Conservation (phyloP, 2,797 vertebrate species). For the Hippopotamyrus pictus region DNA sequence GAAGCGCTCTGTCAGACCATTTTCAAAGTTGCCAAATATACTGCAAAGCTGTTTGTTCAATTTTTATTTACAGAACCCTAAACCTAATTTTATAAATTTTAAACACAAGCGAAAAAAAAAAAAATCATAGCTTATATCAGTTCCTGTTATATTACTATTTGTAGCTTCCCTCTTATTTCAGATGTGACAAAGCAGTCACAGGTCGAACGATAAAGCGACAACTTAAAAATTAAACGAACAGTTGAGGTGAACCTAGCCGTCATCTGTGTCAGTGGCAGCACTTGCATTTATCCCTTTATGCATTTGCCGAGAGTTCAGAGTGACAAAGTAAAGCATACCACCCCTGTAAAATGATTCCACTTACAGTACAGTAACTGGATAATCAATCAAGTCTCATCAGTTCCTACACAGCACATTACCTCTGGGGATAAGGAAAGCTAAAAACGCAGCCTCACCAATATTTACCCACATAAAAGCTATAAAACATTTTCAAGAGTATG, state of each 20-base stretch:
- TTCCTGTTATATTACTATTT: background rate
- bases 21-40: background rate
- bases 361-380: background rate
- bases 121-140: background rate
- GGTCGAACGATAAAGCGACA: background rate
- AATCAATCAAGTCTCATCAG: background rate
- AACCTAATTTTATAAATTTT: background rate
- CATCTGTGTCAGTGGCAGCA: background rate
- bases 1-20: background rate
- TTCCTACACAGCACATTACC: background rate
- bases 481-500: background rate
- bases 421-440: background rate
- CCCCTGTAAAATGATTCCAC: background rate
- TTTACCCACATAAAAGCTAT: background rate
- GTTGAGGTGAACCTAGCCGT: background rate
- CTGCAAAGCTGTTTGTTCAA: background rate
- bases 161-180: background rate
- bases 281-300: background rate
- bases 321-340: background rate
- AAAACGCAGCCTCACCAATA: background rate
- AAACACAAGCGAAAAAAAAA: background rate
- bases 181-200: background rate
- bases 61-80: background rate
- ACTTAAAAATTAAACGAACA: background rate
- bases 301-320: background rate